phyloP scores from a whole-genome alignment of 2,113 vertebrate genomes.

The Pungitius pungitius region DNA sequence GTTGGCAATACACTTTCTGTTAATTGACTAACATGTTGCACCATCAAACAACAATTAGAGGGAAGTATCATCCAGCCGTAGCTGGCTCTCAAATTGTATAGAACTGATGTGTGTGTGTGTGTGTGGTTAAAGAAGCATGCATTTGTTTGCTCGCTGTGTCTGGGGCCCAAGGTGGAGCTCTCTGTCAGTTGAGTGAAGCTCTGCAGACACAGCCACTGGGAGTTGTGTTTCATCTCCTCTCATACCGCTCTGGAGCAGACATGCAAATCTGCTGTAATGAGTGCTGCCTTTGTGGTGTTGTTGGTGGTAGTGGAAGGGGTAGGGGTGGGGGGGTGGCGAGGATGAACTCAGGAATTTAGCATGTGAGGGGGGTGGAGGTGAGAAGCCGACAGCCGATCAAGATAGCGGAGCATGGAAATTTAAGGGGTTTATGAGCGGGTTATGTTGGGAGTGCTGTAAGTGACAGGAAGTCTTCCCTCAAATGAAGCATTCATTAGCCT shows the following conservation, averaged over 20 bases:
- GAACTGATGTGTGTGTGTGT: constrained; percentile 25
- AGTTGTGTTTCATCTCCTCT: constrained; percentile 81
- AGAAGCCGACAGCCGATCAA: constrained; percentile 44
- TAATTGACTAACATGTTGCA: not conserved
- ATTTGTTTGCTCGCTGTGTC: constrained; percentile 70
- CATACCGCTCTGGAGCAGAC: constrained; percentile 77
- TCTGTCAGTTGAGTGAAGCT: constrained; percentile 78
- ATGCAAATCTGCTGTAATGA: constrained; percentile 83
- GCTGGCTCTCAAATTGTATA: constrained; percentile 23
- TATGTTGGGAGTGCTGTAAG: constrained; percentile 49
- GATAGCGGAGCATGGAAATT: constrained; percentile 47
- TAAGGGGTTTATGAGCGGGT: constrained; percentile 50
- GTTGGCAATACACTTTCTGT: not conserved
- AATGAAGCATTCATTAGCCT: constrained; percentile 76
- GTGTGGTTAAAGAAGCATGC: constrained; percentile 60
- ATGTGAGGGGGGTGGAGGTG: constrained; percentile 57
- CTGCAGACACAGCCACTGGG: constrained; percentile 76
- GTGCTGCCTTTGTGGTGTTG: constrained; percentile 63
- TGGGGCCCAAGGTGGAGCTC: constrained; percentile 75
- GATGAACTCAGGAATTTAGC: constrained; percentile 71
- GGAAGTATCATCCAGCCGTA: not conserved
- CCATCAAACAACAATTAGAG: not conserved
- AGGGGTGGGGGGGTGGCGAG: constrained; percentile 6
- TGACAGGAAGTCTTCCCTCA: constrained; percentile 65
- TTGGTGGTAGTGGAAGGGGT: constrained; percentile 6